Percentiles rank a stretch among this genome's conserved stretches.
Evolutionary conservation across 2,113 vertebrate species (phyloP).

Genomic region (Urocynchramus pylzowi): DNA sequence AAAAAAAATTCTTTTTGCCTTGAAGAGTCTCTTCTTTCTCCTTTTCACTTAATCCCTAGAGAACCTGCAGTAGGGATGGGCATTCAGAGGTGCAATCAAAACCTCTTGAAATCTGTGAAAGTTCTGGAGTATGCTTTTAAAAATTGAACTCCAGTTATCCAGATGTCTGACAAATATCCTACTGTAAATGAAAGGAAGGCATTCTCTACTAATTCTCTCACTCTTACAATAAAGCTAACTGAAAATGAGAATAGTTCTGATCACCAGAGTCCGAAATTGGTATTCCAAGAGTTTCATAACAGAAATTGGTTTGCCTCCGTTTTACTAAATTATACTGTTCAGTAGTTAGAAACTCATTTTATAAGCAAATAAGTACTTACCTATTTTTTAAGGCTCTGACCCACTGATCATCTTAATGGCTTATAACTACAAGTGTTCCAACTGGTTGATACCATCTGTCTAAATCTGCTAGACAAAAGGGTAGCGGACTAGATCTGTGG

Average conservation of each 20-base stretch:
- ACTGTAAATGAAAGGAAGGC: background rate
- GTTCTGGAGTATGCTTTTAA: background rate
- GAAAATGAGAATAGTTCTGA: conserved; percentile 35
- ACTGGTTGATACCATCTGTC: conserved; percentile 15
- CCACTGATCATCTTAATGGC: background rate
- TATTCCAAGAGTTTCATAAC: conserved; percentile 37
- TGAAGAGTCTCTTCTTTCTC: background rate
- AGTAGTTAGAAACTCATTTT: conserved; percentile 43
- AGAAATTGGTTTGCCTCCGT: conserved; percentile 29
- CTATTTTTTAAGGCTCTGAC: conserved; percentile 34
- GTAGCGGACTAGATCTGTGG: background rate
- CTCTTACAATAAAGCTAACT: conserved; percentile 11
- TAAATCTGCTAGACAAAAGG: conserved; percentile 21
- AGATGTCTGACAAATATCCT: background rate
- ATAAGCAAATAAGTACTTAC: background rate
- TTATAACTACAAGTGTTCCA: background rate
- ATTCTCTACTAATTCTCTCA: background rate
- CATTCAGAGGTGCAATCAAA: background rate
- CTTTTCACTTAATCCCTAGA: background rate
- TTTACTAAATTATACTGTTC: conserved; percentile 47
- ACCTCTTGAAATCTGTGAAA: background rate
- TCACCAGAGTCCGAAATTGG: conserved; percentile 48
- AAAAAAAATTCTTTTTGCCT: background rate
- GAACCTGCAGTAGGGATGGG: background rate
- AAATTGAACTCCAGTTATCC: background rate